These are phyloP conservation scores for Hippocampus comes DNA, from an alignment of 2,113 vertebrate genomes.

Conservation along the genomic window DNA sequence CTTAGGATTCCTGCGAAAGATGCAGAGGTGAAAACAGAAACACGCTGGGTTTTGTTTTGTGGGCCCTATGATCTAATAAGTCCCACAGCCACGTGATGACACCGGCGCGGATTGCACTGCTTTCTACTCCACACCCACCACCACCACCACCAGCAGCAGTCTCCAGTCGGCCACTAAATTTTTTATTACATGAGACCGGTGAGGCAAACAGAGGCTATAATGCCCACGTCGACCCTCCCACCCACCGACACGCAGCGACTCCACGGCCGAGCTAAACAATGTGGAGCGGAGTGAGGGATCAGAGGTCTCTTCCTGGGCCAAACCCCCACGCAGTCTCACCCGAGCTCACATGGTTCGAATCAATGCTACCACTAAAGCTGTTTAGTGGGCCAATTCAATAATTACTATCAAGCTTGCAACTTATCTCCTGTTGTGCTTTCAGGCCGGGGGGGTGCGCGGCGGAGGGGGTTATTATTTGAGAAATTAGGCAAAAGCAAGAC, in stretches of 20 bases:
- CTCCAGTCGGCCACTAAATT: conserved; percentile 40
- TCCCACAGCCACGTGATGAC: conserved; percentile 42
- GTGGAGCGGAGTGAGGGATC: conserved; percentile 60
- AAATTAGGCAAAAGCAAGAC: conserved; percentile 30
- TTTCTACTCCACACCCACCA: conserved; percentile 7
- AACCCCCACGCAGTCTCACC: conserved; percentile 42
- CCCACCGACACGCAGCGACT: neutral
- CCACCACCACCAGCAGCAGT: conserved; percentile 1
- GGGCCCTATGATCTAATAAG: conserved; percentile 50
- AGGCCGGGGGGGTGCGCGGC: too few relatives aligned
- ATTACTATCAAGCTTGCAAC: conserved; percentile 31
- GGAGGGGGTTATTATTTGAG: too few relatives aligned
- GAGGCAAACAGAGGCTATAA: conserved; percentile 48
- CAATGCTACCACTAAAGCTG: conserved; percentile 61
- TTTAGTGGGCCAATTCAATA: conserved; percentile 46
- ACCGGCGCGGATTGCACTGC: conserved; percentile 42
- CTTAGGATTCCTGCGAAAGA: conserved; percentile 37
- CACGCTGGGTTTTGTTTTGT: conserved; percentile 22
- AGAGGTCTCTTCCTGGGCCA: conserved; percentile 70
- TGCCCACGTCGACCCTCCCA: neutral
- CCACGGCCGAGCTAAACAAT: conserved; percentile 55
- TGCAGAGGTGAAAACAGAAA: conserved; percentile 18
- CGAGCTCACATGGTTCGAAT: conserved; percentile 73
- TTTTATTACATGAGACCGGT: conserved; percentile 53
- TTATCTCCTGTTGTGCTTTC: conserved; percentile 12